These are phyloP conservation scores for Borostomias antarcticus DNA, from an alignment of 2,797 vertebrate species.

Conservation along the genomic window DNA sequence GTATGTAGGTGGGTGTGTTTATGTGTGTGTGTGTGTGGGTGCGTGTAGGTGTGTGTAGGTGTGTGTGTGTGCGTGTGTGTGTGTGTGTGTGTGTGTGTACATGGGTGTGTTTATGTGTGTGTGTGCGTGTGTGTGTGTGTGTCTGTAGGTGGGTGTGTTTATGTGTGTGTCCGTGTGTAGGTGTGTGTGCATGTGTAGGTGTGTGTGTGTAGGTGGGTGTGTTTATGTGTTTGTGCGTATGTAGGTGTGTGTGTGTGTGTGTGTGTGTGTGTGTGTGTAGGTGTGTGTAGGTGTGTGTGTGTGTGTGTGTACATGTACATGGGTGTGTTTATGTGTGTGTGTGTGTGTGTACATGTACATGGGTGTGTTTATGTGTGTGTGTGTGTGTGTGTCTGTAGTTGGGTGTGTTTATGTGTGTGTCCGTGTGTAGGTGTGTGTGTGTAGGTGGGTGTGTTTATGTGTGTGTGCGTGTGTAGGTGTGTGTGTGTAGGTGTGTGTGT, in stretches of 20 bases:
- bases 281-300: not conserved
- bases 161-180: too few relatives aligned
- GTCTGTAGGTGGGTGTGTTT: too few relatives aligned
- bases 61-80: not conserved
- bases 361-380: not conserved
- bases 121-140: not conserved
- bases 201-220: not conserved
- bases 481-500: not conserved
- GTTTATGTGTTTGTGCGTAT: too few relatives aligned
- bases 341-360: not conserved
- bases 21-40: not conserved
- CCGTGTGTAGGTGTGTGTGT: not conserved
- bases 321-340: not conserved
- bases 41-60: not conserved
- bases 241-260: not conserved
- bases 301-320: not conserved
- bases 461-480: not conserved
- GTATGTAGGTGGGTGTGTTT: not conserved
- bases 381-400: not conserved
- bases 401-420: not conserved
- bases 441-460: not conserved
- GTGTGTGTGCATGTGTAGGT: constrained; percentile 1
- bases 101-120: too few relatives aligned
- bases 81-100: not conserved
- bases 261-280: not conserved